Evolutionary conservation across 2,113 vertebrate genomes (phyloP).

Genomic region (Leiothrix lutea): DNA sequence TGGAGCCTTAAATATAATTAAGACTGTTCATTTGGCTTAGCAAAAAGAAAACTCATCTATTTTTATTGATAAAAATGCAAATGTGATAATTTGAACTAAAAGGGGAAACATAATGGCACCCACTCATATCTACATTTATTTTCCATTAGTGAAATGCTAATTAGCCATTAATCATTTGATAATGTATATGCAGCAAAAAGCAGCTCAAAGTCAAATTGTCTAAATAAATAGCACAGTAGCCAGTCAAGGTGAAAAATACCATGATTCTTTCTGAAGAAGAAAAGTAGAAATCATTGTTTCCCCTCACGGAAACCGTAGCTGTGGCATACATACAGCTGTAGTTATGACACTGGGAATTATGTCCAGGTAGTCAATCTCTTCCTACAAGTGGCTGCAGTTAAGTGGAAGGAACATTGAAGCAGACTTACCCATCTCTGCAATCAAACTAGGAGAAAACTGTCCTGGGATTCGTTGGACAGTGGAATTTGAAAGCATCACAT

Average conservation of each 20-base stretch:
- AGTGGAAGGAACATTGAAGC: not conserved
- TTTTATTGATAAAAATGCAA: conserved; percentile 54
- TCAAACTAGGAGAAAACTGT: not conserved
- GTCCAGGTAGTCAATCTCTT: not conserved
- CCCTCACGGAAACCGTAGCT: not conserved
- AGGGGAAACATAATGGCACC: not conserved
- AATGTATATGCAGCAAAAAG: conserved; percentile 5
- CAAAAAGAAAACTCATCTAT: not conserved
- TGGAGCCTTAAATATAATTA: not conserved
- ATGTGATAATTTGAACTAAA: conserved; percentile 23
- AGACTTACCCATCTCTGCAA: not conserved
- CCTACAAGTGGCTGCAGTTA: not conserved
- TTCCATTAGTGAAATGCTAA: conserved; percentile 54
- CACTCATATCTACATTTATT: conserved; percentile 35
- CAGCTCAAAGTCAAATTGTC: not conserved
- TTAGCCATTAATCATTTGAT: conserved; percentile 44
- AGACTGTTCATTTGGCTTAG: not conserved
- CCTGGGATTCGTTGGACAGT: not conserved
- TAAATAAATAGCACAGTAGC: not conserved
- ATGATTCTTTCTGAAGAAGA: not conserved
- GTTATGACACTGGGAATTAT: not conserved
- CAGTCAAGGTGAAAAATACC: not conserved
- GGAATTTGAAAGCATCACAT: not conserved
- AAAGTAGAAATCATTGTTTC: not conserved
- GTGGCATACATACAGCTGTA: not conserved